phyloP scores from a whole-genome alignment of 2,113 vertebrate genomes.

The Dicrurus megarhynchus region DNA sequence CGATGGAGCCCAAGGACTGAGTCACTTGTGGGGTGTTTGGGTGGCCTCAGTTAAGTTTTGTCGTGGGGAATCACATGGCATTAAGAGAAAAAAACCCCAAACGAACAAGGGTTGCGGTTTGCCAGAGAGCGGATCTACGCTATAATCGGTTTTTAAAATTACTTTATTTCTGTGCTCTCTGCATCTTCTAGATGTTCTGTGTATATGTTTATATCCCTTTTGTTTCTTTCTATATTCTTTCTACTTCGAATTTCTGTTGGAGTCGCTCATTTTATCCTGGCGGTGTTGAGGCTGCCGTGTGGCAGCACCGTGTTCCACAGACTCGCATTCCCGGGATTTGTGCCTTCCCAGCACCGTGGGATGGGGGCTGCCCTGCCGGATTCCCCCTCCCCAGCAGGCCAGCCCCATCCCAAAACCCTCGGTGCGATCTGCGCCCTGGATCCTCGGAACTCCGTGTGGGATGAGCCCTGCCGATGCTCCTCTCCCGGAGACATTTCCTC shows the following conservation, averaged over 20 bases:
- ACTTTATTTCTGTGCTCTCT: neutral
- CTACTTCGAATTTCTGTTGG: neutral
- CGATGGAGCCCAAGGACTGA: accelerated
- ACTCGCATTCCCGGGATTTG: accelerated
- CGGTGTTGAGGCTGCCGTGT: neutral
- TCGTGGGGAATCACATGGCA: neutral
- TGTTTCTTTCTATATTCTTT: accelerated
- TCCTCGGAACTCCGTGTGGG: accelerated
- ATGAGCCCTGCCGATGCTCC: accelerated
- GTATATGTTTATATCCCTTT: neutral
- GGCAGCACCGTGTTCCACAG: accelerated
- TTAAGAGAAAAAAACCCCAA: too few species aligned
- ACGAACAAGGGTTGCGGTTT: neutral
- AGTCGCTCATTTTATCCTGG: accelerated
- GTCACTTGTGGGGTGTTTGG: neutral
- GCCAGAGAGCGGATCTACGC: accelerated
- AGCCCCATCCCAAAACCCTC: accelerated
- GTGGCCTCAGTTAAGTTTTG: neutral
- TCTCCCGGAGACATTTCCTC: neutral
- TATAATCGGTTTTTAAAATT: accelerated
- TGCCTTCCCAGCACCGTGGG: neutral
- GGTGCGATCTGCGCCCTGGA: accelerated
- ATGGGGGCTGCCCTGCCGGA: neutral
- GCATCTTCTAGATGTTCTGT: accelerated
- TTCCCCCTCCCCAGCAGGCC: accelerated